Base-by-base conservation (phyloP, 2,888 invertebrate genomes). In the Metopia argyrocephala region DNA sequence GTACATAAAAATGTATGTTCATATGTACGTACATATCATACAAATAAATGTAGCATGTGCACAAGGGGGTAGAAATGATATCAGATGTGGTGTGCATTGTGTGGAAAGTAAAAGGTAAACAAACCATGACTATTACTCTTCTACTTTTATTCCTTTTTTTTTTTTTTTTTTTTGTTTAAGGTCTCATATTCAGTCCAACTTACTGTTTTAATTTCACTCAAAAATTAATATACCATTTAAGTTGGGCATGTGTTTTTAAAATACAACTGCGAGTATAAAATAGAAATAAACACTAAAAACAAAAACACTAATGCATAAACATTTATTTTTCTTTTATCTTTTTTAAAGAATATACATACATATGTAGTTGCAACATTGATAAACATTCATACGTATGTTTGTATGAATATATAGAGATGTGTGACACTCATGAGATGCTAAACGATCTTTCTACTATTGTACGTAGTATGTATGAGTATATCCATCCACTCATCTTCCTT, bases 81-180 rank as follows among this genome's bases (percentile, higher is more conserved):
- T 57, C 62, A 45, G 31, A 57, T 59, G 73, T 52, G 23, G 56
- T 79, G 79, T 66, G 69, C 70, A 73, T 15, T 59, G 46, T 68
- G 70, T 62, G 81, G 81, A 78, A 81, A 81, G 73, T 61, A 57
- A 75, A 81, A 65, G 65, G 62, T 70, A 81, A 81, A 81, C 81
- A 78, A 81, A 81, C 74, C 81, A 78, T 81, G 81, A 81, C 81
- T 70, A 28, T 28, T 21, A 25, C 18, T 50, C 12, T 59, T 20
- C 52, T 21, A 20, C 6, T 5, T 48, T 21, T 9, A 2, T 18
- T 9, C 23, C 20, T 57, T 48, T 68, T 56, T 31, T 59, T 74
- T 71, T 71, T 50, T 50, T 25, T 48, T 75, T 50, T 61, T 48
- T n/a, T 12, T 15, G n/a, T 48, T 48, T 48, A 48, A 48, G 9